These are phyloP conservation scores for Trachymyrmex cornetzi DNA, from an alignment of 1,140 invertebrate species.

Conservation along the genomic window DNA sequence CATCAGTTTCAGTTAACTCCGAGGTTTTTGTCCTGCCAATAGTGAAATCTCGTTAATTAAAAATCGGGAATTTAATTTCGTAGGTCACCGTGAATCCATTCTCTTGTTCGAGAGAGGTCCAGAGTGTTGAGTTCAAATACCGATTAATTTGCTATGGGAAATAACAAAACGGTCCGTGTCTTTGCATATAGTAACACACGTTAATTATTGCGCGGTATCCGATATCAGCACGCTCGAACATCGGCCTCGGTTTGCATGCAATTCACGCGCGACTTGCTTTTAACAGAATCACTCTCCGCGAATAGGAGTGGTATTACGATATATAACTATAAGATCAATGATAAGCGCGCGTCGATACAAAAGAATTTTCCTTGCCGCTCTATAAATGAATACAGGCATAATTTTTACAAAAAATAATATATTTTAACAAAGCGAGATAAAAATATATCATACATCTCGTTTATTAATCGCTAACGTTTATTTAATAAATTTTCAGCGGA, in stretches of 20 bases:
- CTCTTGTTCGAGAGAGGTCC: not conserved
- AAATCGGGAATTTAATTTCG: slow-evolving; percentile 51
- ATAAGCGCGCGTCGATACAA: not conserved
- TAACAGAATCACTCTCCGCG: slow-evolving; percentile 9
- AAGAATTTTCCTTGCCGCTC: not conserved
- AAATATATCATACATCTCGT: not conserved
- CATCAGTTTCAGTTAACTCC: slow-evolving; percentile 13
- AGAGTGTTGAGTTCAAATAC: slow-evolving; percentile 13
- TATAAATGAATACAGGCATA: not conserved
- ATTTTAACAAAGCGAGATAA: not conserved
- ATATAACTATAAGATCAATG: slow-evolving; percentile 7
- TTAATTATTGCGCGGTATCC: slow-evolving; percentile 28
- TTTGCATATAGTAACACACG: slow-evolving; percentile 14
- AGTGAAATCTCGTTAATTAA: slow-evolving; percentile 60
- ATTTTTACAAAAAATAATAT: slow-evolving; percentile 8
- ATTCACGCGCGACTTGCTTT: slow-evolving; percentile 4
- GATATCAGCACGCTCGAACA: not conserved
- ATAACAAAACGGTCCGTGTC: slow-evolving; percentile 10
- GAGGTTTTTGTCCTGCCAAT: not conserved
- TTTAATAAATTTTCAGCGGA: not conserved
- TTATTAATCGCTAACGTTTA: not conserved
- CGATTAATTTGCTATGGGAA: slow-evolving; percentile 24
- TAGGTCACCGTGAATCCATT: not conserved
- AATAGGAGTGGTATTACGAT: slow-evolving; percentile 31
- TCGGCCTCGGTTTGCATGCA: slow-evolving; percentile 10